Evolutionary conservation across 2,797 vertebrate genomes (phyloP), one percentile per base, ranked within the genome.

Genomic region (Falco peregrinus): DNA sequence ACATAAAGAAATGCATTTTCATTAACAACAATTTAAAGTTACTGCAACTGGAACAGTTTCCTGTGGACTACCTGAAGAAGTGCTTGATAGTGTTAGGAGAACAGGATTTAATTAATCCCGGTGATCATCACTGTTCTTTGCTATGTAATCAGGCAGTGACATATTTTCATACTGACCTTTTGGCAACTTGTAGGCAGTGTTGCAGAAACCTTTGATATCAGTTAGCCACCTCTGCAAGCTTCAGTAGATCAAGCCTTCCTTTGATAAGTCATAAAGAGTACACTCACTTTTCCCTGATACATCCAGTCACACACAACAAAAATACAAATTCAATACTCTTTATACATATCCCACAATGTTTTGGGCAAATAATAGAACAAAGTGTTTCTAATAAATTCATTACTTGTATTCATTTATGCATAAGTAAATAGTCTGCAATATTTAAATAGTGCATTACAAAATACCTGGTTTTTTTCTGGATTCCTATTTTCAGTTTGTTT

Each of bases 151-250:
- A 76, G 57, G 11, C 16, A 71, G 67, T 43, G 54, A 78, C 77
- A 28, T 37, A 90, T 93, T 93, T 96, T 95, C 79, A 81, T 74
- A 45, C 0, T 14, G 78, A 95, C 57, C 84, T 97, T 91, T 76
- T 73, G 70, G 84, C 54, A 96, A 87, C 82, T 87, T 94, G 71
- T 82, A 91, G 82, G 80, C 54, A 91, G 17, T 76, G 71, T 48
- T 87, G 91, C 53, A 89, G 78, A 96, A 92, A 96, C 48, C 87
- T 91, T 84, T 92, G 79, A 43, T 86, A 96, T 54, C 79, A 75
- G 73, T 45, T 63, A 94, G 67, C 75, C 56, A 92, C 68, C 91
- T 93, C 41, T 76, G 76, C 37, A 78, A 91, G 37, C 61, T 88
- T 21, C 81, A 92, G 57, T 84, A 96, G 96, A 87, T 50, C 54